phyloP scores from a whole-genome alignment of 2,113 vertebrate species.

The Guaruba guarouba region DNA sequence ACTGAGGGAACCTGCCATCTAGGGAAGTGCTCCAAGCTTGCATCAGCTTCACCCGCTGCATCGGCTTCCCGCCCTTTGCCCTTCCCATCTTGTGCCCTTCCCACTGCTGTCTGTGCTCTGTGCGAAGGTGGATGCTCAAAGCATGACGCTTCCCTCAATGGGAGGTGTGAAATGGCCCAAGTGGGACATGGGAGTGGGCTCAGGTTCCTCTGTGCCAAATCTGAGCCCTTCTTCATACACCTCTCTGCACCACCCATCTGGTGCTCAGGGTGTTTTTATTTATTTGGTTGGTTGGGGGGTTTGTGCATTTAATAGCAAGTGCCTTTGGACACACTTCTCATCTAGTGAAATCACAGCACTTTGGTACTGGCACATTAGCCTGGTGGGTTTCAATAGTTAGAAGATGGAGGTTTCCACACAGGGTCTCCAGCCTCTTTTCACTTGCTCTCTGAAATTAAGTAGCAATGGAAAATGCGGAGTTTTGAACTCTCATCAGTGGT shows the following conservation, averaged over 20 bases:
- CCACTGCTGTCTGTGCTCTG: too few species aligned
- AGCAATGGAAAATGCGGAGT: neutral
- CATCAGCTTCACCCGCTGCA: accelerated
- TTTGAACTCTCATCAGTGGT: neutral
- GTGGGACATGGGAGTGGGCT: neutral
- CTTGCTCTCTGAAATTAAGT: neutral
- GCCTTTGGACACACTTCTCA: neutral
- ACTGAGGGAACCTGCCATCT: neutral
- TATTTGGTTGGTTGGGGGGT: neutral
- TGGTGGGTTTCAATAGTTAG: neutral
- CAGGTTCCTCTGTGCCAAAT: accelerated
- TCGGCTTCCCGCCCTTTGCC: neutral
- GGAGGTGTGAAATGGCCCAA: neutral
- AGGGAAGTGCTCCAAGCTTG: neutral
- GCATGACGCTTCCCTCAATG: neutral
- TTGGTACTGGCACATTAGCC: neutral
- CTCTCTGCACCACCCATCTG: accelerated
- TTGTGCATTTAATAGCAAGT: neutral
- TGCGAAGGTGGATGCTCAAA: neutral
- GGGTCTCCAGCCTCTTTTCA: neutral
- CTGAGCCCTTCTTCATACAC: neutral
- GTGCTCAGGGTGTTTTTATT: neutral
- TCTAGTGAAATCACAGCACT: neutral
- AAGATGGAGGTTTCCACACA: neutral
- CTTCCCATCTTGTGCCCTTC: neutral